A percentile compares a stretch with the other conserved stretches of the same genome.
phyloP scores from a whole-genome alignment of 1,140 invertebrate genomes.

The Cyphomyrmex costatus region DNA sequence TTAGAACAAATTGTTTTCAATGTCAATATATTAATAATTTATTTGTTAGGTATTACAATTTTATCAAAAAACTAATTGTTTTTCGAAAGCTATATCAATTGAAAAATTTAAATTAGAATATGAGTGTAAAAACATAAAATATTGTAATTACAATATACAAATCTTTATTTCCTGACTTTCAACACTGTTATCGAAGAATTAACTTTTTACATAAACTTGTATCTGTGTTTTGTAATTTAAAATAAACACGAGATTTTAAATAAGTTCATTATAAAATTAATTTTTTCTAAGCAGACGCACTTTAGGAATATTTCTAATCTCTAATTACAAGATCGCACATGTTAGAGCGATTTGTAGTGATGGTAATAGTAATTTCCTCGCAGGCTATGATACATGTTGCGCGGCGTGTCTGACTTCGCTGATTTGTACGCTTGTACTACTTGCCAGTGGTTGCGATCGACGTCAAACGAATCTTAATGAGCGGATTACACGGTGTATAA shows the following conservation, averaged over 20 bases:
- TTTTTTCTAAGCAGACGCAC: neutral
- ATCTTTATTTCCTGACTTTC: neutral
- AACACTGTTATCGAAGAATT: neutral
- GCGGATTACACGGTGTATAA: constrained; percentile 27
- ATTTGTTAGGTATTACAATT: neutral
- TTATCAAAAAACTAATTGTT: neutral
- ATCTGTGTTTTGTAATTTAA: neutral
- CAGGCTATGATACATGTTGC: constrained; percentile 2
- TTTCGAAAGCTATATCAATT: neutral
- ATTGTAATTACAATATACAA: neutral
- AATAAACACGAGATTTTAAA: too few species aligned
- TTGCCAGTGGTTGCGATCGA: constrained; percentile 63
- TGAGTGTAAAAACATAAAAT: neutral
- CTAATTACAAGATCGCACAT: neutral
- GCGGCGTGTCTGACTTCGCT: constrained; percentile 17
- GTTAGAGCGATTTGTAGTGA: neutral
- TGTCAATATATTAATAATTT: too few species aligned
- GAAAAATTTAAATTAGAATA: neutral
- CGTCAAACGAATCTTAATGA: constrained; percentile 50
- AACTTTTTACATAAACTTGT: neutral
- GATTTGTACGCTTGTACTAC: constrained; percentile 56
- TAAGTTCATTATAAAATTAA: neutral
- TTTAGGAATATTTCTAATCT: neutral
- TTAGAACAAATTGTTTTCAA: neutral
- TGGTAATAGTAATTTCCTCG: constrained; percentile 3